phyloP scores from a whole-genome alignment of 2,113 vertebrate species.

The Stigmatopora argus region DNA sequence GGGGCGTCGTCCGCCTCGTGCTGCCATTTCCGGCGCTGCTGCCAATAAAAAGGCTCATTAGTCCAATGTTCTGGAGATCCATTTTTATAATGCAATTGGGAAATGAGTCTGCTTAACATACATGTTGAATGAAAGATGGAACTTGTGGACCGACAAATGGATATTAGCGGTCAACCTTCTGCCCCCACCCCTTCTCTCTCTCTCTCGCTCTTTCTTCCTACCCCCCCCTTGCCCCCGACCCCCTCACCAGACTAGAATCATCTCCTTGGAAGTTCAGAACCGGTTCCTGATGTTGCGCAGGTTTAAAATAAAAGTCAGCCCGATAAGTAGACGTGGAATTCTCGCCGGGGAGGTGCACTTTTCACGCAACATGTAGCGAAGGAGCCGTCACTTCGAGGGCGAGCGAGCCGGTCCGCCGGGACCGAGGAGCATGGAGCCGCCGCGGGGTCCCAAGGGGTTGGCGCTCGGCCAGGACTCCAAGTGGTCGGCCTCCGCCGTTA shows the following conservation, averaged over 20 bases:
- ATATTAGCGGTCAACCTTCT: neutral
- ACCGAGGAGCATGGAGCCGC: slow-evolving; percentile 73
- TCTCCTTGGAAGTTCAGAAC: slow-evolving; percentile 40
- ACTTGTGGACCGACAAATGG: too few relatives aligned
- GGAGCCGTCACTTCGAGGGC: too few relatives aligned
- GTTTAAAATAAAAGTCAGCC: neutral
- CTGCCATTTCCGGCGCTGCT: too few relatives aligned
- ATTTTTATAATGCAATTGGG: too few relatives aligned
- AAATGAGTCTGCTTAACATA: too few relatives aligned
- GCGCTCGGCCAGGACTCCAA: slow-evolving; percentile 68
- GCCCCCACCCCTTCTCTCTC: neutral
- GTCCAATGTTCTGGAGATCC: too few relatives aligned
- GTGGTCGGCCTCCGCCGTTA: slow-evolving; percentile 65
- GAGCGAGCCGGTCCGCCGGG: too few relatives aligned
- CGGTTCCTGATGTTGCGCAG: slow-evolving; percentile 43
- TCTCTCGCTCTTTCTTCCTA: neutral
- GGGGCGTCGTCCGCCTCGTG: too few relatives aligned
- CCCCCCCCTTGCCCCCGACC: neutral
- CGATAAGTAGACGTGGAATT: slow-evolving; percentile 5
- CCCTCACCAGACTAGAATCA: slow-evolving; percentile 21
- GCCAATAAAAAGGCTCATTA: too few relatives aligned
- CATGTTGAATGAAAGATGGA: too few relatives aligned
- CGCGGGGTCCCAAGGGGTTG: slow-evolving; percentile 63
- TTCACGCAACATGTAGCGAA: neutral
- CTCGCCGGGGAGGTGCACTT: slow-evolving; percentile 3